These are phyloP conservation scores for Brachylomia viminalis DNA, from an alignment of 2,888 invertebrate species.

Conservation along the genomic window DNA sequence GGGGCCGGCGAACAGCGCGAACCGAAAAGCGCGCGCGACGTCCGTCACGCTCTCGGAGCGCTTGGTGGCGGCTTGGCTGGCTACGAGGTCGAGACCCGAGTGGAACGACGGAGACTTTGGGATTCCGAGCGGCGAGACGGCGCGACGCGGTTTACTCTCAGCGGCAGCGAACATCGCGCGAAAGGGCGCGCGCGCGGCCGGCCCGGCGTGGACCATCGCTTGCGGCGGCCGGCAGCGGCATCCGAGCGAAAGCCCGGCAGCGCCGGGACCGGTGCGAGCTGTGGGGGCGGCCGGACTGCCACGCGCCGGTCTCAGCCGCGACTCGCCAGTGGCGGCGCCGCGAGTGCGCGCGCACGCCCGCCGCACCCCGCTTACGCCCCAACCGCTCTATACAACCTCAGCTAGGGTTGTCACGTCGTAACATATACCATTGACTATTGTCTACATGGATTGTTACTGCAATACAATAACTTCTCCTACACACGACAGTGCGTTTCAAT, in stretches of 20 bases:
- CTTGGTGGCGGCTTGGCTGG: slow-evolving; percentile 90
- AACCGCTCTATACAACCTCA: slow-evolving; percentile 82
- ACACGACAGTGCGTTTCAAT: slow-evolving; percentile 56
- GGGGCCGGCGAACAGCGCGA: slow-evolving; percentile 84
- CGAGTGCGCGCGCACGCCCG: slow-evolving; percentile 66
- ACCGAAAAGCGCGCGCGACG: slow-evolving; percentile 88
- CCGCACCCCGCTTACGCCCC: slow-evolving; percentile 67
- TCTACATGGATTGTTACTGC: slow-evolving; percentile 52
- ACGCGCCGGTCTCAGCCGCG: slow-evolving; percentile 79
- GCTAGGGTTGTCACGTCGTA: slow-evolving; percentile 78
- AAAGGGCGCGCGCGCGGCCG: slow-evolving; percentile 89
- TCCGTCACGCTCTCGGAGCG: slow-evolving; percentile 87
- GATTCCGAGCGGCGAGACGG: slow-evolving; percentile 92
- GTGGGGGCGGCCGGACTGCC: slow-evolving; percentile 88
- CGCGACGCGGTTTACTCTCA: slow-evolving; percentile 88
- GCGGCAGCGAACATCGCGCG: slow-evolving; percentile 90
- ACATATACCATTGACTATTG: slow-evolving; percentile 69
- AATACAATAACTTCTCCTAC: slow-evolving; percentile 55
- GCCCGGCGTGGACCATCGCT: slow-evolving; percentile 91
- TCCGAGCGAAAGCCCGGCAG: slow-evolving; percentile 88
- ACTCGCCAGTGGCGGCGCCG: slow-evolving; percentile 61
- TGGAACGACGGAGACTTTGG: slow-evolving; percentile 97
- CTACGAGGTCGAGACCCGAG: slow-evolving; percentile 95
- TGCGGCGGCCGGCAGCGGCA: slow-evolving; percentile 90
- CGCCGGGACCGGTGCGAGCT: slow-evolving; percentile 87